phyloP scores from a whole-genome alignment of 2,113 vertebrate species.

The Danio rerio region DNA sequence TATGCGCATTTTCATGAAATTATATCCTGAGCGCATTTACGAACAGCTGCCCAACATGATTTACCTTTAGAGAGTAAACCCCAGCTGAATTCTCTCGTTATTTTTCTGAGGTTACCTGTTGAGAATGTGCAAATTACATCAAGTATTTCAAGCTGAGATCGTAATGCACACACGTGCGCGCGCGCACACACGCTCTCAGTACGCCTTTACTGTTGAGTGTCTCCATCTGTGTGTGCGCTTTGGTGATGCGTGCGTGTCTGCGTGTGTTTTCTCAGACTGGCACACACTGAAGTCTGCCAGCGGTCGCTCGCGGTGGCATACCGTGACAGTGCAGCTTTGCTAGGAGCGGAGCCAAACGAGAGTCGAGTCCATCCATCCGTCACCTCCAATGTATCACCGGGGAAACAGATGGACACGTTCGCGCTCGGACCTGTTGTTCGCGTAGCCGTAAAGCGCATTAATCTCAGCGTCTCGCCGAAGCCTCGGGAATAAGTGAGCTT shows the following conservation, averaged over 20 bases:
- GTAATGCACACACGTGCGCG: not conserved
- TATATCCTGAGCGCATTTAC: not conserved
- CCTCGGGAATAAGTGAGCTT: not conserved
- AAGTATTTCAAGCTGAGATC: not conserved
- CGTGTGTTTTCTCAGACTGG: conserved; percentile 33
- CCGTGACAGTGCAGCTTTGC: conserved; percentile 41
- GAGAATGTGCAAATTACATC: conserved; percentile 8
- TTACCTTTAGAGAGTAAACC: not conserved
- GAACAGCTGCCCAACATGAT: not conserved
- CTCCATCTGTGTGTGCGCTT: conserved; percentile 12
- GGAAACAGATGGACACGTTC: conserved; percentile 29
- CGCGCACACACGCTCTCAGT: not conserved
- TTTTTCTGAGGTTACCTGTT: conserved; percentile 11
- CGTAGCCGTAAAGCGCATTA: not conserved
- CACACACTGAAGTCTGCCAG: conserved; percentile 35
- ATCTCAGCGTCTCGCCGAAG: not conserved
- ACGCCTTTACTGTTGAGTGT: conserved; percentile 3
- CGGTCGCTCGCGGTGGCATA: conserved; percentile 16
- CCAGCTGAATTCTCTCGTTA: no score
- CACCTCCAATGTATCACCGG: not conserved
- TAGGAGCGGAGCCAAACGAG: not conserved
- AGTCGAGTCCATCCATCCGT: not conserved
- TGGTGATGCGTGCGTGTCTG: conserved; percentile 35
- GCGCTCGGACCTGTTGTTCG: conserved; percentile 32
- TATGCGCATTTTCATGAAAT: not conserved